Evolutionary conservation across 2,888 invertebrate genomes (phyloP).

Genomic region (Drosophila macrospina): DNA sequence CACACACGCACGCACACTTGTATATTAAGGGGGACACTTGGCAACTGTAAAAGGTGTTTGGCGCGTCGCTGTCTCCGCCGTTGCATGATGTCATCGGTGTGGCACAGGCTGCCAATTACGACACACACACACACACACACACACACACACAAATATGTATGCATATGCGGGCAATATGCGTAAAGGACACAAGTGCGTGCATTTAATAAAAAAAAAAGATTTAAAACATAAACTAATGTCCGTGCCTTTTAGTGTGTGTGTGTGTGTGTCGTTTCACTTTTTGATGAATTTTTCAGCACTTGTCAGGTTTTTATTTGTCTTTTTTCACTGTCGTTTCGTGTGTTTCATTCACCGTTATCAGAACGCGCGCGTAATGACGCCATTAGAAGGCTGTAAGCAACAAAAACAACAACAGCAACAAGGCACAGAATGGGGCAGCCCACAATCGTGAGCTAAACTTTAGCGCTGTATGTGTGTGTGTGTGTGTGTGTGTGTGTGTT

Average conservation of each 20-base stretch:
- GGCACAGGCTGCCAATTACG: conserved; percentile 68
- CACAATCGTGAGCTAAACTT: conserved; percentile 19
- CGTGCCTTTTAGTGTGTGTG: conserved; percentile 5
- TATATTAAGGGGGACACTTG: conserved; percentile 31
- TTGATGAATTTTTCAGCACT: conserved; percentile 52
- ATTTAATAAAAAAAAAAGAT: conserved; percentile 26
- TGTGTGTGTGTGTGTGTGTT: background rate
- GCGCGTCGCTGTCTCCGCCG: conserved; percentile 56
- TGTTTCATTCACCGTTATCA: conserved; percentile 48
- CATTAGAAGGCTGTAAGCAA: conserved; percentile 31
- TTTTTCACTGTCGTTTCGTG: conserved; percentile 12
- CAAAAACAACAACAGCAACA: conserved; percentile 6
- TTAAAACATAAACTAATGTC: conserved; percentile 28
- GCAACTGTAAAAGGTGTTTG: conserved; percentile 59
- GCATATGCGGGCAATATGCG: conserved; percentile 3
- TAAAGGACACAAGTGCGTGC: conserved; percentile 33
- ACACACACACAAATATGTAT: conserved; percentile 2
- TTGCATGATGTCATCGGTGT: conserved; percentile 72
- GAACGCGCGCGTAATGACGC: conserved; percentile 53
- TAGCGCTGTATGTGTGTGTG: background rate
- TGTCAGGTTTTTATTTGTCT: conserved; percentile 38
- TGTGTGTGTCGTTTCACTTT: conserved; percentile 26
- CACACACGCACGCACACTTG: conserved; percentile 11
- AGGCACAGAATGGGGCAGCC: conserved; percentile 2
- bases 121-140: conserved; percentile 47